Base-by-base conservation (phyloP, 2,888 invertebrate genomes). In the Megastigmus dorsalis region DNA sequence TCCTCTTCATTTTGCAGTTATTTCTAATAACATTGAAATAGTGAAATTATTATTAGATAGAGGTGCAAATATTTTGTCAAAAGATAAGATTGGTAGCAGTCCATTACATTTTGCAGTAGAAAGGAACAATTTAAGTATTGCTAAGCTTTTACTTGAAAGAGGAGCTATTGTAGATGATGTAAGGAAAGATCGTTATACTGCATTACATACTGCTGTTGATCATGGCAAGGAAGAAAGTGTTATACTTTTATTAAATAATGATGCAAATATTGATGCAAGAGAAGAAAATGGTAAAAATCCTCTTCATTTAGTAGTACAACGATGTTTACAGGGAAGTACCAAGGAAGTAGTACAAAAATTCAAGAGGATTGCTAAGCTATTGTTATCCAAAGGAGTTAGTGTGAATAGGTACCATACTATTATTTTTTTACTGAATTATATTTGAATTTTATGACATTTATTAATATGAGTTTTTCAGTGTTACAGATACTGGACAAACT, bases 1-100 rank as follows among this genome's bases (percentile, higher is more conserved):
- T 50, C 71, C 60, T 20, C 38, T 66, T 26, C 62, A 72, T 63
- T 60, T 54, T 67, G 70, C 71, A 60, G 62, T 75, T n/a, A 71
- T 71, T 50, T 57, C 62, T 36, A 57, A 66, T 63, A 62, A 67
- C 52, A 63, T 62, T 55, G 57, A 66, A 45, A 67, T 72, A 43
- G 71, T 71, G 26, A 65, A 50, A 71, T 55, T 71, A 10, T 48
- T 71, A 5, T 45, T 71, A 3, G 48, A 71, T 20, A 71, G 26
- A 38, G 48, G 71, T 5, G 63, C 71, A 55, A 63, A 71, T 65
- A 41, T 65, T 36, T 48, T 57, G 10, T 1, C 57, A 18, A 71
- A 63, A 38, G 71, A 71, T 65, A 48, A 57, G 1, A 43, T 65
- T 50, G 72, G 72, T 1, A 72, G 33, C 6, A 66, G 50, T 66